A percentile compares a stretch with the other conserved stretches of the same genome.
phyloP scores from a whole-genome alignment of 2,113 vertebrate genomes.

The Calypte anna region DNA sequence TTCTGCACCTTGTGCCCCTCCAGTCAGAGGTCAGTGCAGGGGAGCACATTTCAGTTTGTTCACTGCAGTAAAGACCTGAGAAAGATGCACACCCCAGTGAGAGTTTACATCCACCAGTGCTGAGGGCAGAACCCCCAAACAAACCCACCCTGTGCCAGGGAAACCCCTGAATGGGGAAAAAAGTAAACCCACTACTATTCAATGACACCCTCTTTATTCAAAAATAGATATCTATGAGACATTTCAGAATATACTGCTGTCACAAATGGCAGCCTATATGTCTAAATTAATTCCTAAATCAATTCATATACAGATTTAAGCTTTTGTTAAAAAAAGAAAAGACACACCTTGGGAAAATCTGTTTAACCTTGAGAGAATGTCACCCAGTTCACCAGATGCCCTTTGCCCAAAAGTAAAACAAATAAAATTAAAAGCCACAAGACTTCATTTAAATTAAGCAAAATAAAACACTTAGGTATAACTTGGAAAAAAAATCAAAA shows the following conservation, averaged over 20 bases:
- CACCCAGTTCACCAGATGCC: conserved; percentile 30
- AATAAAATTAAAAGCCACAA: conserved; percentile 52
- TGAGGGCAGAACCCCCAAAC: neutral
- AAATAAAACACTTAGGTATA: conserved; percentile 48
- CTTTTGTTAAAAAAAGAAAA: conserved; percentile 68
- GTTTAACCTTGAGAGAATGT: conserved; percentile 53
- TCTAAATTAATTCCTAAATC: conserved; percentile 82
- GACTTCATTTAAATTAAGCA: conserved; percentile 73
- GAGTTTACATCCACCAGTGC: neutral
- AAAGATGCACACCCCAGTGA: no score
- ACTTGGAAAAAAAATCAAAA: conserved; percentile 12
- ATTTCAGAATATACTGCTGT: conserved; percentile 84
- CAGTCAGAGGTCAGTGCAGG: neutral
- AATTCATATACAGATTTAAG: conserved; percentile 78
- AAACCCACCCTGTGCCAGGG: rapidly evolving
- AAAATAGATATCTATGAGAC: conserved; percentile 86
- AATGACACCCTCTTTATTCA: conserved; percentile 85
- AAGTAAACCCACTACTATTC: conserved; percentile 14
- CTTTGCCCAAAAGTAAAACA: conserved; percentile 51
- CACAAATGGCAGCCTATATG: conserved; percentile 76
- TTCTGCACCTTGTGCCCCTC: neutral
- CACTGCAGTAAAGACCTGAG: neutral
- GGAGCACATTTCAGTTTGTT: neutral
- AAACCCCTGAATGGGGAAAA: neutral
- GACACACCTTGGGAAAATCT: conserved; percentile 57